These are phyloP conservation scores for Chloroceryle amazona DNA, from an alignment of 2,797 vertebrate genomes.

Conservation along the genomic window DNA sequence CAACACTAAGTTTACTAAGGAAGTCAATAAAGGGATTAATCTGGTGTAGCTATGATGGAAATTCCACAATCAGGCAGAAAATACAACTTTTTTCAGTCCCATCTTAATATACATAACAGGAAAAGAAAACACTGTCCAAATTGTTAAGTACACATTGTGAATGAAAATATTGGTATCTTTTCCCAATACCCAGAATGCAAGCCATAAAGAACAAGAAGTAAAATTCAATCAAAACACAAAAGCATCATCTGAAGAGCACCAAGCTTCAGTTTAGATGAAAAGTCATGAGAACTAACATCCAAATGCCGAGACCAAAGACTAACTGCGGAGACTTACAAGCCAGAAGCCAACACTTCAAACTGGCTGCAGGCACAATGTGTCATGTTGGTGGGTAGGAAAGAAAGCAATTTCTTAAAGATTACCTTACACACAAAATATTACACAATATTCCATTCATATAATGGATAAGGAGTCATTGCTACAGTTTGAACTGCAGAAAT, in stretches of 20 bases:
- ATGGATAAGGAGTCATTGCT: neutral
- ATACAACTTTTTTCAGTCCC: neutral
- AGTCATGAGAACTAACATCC: neutral
- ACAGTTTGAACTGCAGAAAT: neutral
- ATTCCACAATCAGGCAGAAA: neutral
- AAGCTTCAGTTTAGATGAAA: neutral
- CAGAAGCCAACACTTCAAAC: neutral
- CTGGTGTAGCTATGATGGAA: neutral
- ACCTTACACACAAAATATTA: neutral
- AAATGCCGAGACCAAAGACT: neutral
- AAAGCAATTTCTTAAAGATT: neutral
- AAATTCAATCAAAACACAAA: neutral
- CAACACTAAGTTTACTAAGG: neutral
- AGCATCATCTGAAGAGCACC: neutral
- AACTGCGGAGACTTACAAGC: neutral
- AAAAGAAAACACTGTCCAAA: neutral
- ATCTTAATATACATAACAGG: neutral
- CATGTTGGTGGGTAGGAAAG: neutral
- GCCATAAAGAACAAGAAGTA: neutral
- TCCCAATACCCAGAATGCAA: neutral
- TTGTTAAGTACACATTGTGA: neutral
- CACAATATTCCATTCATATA: neutral
- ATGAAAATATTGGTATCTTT: neutral
- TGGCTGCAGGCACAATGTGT: neutral
- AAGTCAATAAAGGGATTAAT: neutral